These are phyloP conservation scores for Pseudomyrmex sp. DNA, from an alignment of 1,140 invertebrate genomes.

Conservation along the genomic window DNA sequence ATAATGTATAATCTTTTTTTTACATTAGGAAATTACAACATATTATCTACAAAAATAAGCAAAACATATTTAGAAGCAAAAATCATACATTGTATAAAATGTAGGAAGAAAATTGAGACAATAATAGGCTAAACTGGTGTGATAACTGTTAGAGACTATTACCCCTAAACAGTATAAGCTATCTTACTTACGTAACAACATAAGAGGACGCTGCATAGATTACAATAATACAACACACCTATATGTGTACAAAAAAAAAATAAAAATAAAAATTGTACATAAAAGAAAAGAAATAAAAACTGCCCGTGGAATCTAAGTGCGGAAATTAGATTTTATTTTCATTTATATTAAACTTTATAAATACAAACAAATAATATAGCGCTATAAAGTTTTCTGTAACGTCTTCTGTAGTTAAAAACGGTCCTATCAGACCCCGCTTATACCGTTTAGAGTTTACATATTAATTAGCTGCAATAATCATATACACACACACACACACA, in stretches of 20 bases:
- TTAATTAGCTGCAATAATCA: conserved; percentile 53
- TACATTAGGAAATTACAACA: neutral
- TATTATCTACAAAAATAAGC: conserved; percentile 8
- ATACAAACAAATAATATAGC: conserved; percentile 59
- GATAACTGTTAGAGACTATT: conserved; percentile 11
- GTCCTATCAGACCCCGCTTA: conserved; percentile 55
- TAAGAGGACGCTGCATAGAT: conserved; percentile 10
- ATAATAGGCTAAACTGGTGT: conserved; percentile 41
- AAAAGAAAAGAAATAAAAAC: too few relatives aligned
- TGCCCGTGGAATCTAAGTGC: conserved; percentile 12
- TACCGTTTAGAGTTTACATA: conserved; percentile 58
- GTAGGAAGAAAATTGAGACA: neutral
- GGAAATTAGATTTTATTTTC: conserved; percentile 56
- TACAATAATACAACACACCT: neutral
- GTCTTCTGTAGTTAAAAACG: conserved; percentile 45
- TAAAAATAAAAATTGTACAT: conserved; percentile 16
- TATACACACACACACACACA: neutral
- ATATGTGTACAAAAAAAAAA: conserved; percentile 1
- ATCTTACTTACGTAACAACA: conserved; percentile 45
- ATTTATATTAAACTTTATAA: conserved; percentile 61
- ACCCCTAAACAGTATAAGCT: conserved; percentile 51
- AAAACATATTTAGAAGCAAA: neutral
- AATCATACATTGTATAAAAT: neutral
- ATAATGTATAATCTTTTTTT: conserved; percentile 21
- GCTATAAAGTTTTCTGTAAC: conserved; percentile 49